These are phyloP conservation scores for Anableps anableps DNA, from an alignment of 2,797 vertebrate species.

Conservation along the genomic window DNA sequence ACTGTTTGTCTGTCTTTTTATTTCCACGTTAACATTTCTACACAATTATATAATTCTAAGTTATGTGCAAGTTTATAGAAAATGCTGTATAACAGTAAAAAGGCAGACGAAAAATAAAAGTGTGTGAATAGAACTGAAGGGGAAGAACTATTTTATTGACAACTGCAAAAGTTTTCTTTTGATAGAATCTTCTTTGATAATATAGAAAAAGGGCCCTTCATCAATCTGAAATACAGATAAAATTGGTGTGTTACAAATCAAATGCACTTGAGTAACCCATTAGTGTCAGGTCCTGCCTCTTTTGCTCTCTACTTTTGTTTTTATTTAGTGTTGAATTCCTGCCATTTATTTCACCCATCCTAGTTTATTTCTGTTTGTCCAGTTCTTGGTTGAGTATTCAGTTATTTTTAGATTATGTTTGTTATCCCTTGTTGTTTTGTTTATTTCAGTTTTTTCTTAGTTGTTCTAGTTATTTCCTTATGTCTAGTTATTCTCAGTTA, in stretches of 20 bases:
- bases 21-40: slow-evolving; percentile 24
- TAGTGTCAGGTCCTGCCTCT: no score
- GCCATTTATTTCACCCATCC: no score
- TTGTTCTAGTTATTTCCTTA: no score
- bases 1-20: slow-evolving; percentile 13
- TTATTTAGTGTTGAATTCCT: no score
- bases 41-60: slow-evolving; percentile 1
- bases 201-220: neutral
- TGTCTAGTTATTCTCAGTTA: no score
- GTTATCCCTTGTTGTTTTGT: no score
- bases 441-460: no score
- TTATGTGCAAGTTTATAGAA: slow-evolving; percentile 3
- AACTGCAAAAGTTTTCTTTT: neutral
- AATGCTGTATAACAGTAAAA: neutral
- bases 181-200: neutral
- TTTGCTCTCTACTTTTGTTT: no score
- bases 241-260: neutral
- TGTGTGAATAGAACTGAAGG: neutral
- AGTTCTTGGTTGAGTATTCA: no score
- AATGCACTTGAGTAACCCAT: neutral
- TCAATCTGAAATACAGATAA: neutral
- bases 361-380: no score
- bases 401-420: no score
- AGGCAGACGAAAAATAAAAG: neutral
- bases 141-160: neutral